Evolutionary conservation across 2,888 invertebrate species (phyloP).

Genomic region (Cephus nigrinus): DNA sequence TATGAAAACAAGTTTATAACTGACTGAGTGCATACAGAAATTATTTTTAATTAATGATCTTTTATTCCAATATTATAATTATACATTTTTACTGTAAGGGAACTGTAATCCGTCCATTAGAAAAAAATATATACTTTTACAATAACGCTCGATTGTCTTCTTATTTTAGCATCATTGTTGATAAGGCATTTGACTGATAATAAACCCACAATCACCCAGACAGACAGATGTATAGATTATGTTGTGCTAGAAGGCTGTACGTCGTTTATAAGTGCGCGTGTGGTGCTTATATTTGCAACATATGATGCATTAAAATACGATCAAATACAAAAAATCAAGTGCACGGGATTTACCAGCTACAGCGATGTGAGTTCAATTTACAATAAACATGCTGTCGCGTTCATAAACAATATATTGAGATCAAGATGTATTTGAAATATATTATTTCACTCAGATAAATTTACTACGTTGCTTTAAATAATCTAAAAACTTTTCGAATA

Average conservation of each 20-base stretch:
- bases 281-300: too few species aligned
- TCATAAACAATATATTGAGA: too few species aligned
- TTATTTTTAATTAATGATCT: background rate
- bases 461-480: too few species aligned
- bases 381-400: too few species aligned
- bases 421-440: too few species aligned
- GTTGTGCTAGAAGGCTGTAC: background rate
- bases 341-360: too few species aligned
- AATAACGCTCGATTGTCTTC: background rate
- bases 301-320: too few species aligned
- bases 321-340: too few species aligned
- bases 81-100: background rate
- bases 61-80: background rate
- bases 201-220: background rate
- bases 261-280: too few species aligned
- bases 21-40: background rate
- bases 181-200: background rate
- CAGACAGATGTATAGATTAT: background rate
- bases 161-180: background rate
- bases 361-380: too few species aligned
- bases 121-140: conserved; percentile 1
- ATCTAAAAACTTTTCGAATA: too few species aligned
- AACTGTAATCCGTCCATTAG: conserved; percentile 18
- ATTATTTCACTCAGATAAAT: too few species aligned
- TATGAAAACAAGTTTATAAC: background rate